Percentiles rank a stretch among this genome's conserved stretches.
These are phyloP conservation scores for Dissostichus mawsoni DNA, from an alignment of 2,113 vertebrate species.

Conservation along the genomic window DNA sequence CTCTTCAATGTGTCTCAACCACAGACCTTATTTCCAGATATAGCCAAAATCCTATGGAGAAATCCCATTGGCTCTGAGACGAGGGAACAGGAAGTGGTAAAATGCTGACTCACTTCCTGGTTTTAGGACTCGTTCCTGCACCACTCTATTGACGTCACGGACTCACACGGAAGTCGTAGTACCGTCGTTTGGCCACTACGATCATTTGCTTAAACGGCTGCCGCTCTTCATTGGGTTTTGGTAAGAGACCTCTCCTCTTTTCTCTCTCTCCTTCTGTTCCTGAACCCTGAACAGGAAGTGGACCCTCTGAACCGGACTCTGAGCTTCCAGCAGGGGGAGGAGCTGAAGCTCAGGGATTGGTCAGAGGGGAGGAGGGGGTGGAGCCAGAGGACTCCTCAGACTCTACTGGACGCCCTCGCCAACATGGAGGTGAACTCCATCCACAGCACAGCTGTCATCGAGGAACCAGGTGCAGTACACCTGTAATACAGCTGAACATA, in stretches of 20 bases:
- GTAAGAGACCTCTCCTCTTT: not conserved
- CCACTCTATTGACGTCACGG: no score
- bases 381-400: conserved; percentile 79
- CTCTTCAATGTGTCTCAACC: no score
- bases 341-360: conserved; percentile 74
- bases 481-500: not conserved
- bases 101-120: no score
- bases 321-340: conserved; percentile 79
- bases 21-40: no score
- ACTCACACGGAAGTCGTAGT: no score
- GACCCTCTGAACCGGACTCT: conserved; percentile 81
- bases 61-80: no score
- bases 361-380: conserved; percentile 71
- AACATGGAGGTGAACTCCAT: conserved; percentile 76
- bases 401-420: conserved; percentile 83
- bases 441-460: conserved; percentile 36
- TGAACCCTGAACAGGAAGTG: conserved; percentile 68
- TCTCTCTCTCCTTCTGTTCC: conserved; percentile 16
- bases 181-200: no score
- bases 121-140: no score
- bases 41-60: no score
- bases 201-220: no score
- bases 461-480: conserved; percentile 55
- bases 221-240: no score
- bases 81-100: no score